These are phyloP conservation scores for Strigops habroptila DNA, from an alignment of 2,113 vertebrate species.

Conservation along the genomic window DNA sequence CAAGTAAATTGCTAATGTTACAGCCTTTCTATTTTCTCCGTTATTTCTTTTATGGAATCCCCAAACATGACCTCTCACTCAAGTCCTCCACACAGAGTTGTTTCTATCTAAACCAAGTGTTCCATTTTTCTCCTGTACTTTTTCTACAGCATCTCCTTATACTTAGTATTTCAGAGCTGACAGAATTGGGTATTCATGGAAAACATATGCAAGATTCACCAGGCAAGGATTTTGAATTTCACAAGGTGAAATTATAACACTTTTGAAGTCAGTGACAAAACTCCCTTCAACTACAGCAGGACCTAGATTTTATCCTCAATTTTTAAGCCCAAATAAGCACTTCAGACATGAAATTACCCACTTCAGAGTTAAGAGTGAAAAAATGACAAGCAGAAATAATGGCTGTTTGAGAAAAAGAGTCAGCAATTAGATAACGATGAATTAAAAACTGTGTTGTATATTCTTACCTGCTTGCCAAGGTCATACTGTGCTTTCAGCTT, in stretches of 20 bases:
- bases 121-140: neutral
- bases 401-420: neutral
- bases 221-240: slow-evolving; percentile 30
- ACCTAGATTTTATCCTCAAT: slow-evolving; percentile 39
- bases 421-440: neutral
- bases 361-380: neutral
- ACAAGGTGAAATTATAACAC: slow-evolving; percentile 41
- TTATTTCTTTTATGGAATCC: neutral
- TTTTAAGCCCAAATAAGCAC: neutral
- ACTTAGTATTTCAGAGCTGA: slow-evolving; percentile 21
- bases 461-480: neutral
- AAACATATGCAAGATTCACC: neutral
- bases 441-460: neutral
- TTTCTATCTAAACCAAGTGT: neutral
- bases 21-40: neutral
- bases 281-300: neutral
- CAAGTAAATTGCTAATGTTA: neutral
- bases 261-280: slow-evolving; percentile 44
- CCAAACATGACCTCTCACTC: neutral
- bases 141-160: neutral
- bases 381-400: neutral
- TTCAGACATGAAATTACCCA: neutral
- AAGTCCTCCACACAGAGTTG: neutral
- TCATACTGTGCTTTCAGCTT: neutral
- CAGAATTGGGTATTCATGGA: slow-evolving; percentile 51